Percentiles rank a stretch among this genome's conserved stretches.
Evolutionary conservation across 2,113 vertebrate species (phyloP).

Genomic region (Ovis canadensis): DNA sequence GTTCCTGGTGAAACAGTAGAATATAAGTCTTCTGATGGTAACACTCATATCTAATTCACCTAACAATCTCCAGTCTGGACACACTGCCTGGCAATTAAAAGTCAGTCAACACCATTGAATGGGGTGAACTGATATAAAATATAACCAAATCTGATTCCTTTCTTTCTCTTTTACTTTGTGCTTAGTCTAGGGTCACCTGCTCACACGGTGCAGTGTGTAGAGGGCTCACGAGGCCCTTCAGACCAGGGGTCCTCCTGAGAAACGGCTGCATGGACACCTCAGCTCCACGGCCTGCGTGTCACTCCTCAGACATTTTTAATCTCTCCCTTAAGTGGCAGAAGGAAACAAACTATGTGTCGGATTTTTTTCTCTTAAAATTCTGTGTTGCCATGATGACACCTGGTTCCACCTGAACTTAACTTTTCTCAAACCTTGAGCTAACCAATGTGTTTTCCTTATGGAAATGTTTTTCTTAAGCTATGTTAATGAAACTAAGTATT

Average conservation of each 20-base stretch:
- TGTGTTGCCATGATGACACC: not conserved
- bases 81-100: not conserved
- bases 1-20: not conserved
- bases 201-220: not conserved
- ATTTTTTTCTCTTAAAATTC: not conserved
- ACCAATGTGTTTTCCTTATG: not conserved
- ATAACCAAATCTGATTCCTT: not conserved
- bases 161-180: not conserved
- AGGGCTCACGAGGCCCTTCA: not conserved
- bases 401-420: not conserved
- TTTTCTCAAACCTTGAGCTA: not conserved
- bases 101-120: not conserved
- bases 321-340: not conserved
- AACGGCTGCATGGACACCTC: not conserved
- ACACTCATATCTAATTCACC: not conserved
- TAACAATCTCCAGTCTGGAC: not conserved
- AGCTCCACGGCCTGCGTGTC: rapidly evolving
- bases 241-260: not conserved
- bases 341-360: not conserved
- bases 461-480: not conserved
- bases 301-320: not conserved
- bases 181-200: not conserved
- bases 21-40: not conserved
- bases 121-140: not conserved
- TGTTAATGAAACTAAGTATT: not conserved